A percentile compares a stretch with the other conserved stretches of the same genome.
Conservation (phyloP, 2,113 vertebrate genomes). For the Madoqua kirkii region DNA sequence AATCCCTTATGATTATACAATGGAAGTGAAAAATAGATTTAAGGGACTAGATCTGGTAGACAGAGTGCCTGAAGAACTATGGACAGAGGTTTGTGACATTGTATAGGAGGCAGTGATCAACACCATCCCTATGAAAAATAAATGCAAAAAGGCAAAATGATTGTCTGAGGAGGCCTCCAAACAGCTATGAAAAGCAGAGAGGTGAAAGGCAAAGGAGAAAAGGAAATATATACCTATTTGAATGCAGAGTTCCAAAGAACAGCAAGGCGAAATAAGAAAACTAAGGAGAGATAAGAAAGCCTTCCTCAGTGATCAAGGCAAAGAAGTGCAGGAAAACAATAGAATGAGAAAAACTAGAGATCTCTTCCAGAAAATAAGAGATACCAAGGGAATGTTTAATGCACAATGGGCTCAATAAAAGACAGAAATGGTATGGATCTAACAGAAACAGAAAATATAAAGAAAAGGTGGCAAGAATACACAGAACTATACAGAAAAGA, state of each 20-base stretch:
- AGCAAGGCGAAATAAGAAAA: not conserved
- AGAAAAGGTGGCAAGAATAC: not conserved
- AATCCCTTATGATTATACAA: not conserved
- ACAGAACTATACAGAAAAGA: not conserved
- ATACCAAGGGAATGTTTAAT: not conserved
- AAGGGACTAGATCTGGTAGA: not conserved
- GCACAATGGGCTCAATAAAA: not conserved
- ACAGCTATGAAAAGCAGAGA: not conserved
- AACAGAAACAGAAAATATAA: not conserved
- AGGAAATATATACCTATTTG: not conserved
- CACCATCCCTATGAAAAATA: not conserved
- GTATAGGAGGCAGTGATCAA: not conserved
- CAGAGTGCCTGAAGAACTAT: not conserved
- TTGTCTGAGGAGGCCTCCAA: not conserved
- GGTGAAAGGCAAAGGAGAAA: not conserved
- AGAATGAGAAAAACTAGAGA: not conserved
- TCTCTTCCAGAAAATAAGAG: not conserved
- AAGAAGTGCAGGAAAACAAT: not conserved
- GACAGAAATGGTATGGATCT: not conserved
- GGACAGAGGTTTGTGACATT: not conserved
- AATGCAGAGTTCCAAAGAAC: not conserved
- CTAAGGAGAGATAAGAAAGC: not conserved
- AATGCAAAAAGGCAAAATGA: rapidly evolving
- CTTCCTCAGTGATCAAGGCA: not conserved
- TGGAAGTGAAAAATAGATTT: not conserved